Evolutionary conservation across 2,113 vertebrate species (phyloP).

Genomic region (Etheostoma cragini): DNA sequence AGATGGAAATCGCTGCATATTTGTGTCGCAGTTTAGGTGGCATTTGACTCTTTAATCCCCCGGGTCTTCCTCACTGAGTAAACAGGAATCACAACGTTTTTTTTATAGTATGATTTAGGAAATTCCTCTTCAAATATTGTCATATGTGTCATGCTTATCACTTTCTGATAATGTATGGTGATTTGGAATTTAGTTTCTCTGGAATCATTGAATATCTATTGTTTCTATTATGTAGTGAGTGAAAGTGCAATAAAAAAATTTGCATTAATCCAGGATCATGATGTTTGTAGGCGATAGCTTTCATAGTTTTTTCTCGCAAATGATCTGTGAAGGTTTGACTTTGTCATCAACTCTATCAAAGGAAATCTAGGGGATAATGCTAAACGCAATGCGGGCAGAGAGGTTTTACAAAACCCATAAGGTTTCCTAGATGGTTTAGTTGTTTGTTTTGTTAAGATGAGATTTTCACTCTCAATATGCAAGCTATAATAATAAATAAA

Average conservation of each 20-base stretch:
- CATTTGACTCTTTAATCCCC: constrained; percentile 25
- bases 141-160: constrained; percentile 3
- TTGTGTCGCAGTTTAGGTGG: constrained; percentile 37
- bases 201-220: background rate
- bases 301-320: background rate
- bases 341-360: background rate
- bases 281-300: background rate
- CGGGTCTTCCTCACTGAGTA: constrained; percentile 13
- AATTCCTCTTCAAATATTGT: constrained; percentile 1
- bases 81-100: constrained; percentile 26
- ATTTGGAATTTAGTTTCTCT: background rate
- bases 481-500: background rate
- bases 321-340: background rate
- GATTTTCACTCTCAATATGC: constrained; percentile 25
- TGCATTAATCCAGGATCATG: background rate
- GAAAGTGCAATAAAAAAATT: background rate
- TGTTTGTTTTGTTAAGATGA: constrained; percentile 21
- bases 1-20: constrained; percentile 47
- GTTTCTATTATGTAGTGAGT: background rate
- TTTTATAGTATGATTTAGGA: constrained; percentile 14
- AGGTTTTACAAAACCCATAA: background rate
- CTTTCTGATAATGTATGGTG: background rate
- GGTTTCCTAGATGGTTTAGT: constrained; percentile 8
- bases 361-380: background rate
- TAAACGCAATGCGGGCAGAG: background rate